A percentile compares a stretch with the other conserved stretches of the same genome.
Evolutionary conservation across 2,113 vertebrate genomes (phyloP).

Genomic region (Seriola aureovittata): DNA sequence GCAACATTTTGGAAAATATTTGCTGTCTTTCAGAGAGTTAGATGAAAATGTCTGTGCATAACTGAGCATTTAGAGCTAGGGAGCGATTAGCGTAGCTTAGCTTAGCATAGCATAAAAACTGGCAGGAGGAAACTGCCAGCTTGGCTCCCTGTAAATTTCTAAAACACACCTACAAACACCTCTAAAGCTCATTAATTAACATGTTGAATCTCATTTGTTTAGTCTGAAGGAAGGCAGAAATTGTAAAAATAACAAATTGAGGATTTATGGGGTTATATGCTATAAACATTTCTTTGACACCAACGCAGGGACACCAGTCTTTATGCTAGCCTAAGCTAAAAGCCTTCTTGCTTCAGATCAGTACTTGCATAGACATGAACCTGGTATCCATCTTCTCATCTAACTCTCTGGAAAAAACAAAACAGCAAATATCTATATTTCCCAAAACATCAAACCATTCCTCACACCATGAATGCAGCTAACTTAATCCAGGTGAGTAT

Average conservation of each 20-base stretch:
- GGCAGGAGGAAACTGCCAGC: neutral
- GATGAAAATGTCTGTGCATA: neutral
- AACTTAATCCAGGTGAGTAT: neutral
- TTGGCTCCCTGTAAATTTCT: neutral
- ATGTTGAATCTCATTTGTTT: neutral
- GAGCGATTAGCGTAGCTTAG: neutral
- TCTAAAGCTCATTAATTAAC: neutral
- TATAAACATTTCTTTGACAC: neutral
- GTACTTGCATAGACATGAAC: neutral
- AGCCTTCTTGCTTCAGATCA: neutral
- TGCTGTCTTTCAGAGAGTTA: neutral
- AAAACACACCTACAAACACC: neutral
- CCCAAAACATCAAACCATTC: neutral
- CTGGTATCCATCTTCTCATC: neutral
- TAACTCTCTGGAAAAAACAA: neutral
- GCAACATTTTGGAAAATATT: neutral
- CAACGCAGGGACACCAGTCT: neutral
- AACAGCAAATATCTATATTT: neutral
- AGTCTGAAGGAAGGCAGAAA: neutral
- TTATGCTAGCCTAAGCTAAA: neutral
- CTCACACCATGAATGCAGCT: neutral
- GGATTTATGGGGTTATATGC: neutral
- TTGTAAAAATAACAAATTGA: neutral
- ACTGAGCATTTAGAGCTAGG: neutral
- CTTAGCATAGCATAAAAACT: neutral